Evolutionary conservation across 2,888 invertebrate genomes (phyloP), one percentile per base, ranked within the genome.

Genomic region (Sphaeridia pumilis): DNA sequence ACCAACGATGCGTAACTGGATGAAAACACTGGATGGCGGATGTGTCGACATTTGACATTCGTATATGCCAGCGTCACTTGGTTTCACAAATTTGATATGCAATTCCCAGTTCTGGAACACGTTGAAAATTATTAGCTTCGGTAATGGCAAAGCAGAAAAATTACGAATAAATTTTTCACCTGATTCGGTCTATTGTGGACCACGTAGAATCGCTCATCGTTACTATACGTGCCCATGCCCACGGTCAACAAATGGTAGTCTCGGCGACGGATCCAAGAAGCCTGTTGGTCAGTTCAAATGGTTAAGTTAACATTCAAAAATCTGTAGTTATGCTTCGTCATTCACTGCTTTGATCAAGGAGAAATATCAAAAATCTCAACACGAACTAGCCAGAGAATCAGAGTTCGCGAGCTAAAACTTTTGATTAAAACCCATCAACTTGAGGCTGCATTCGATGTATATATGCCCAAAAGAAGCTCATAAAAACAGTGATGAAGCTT

Each of bases 31-130:
- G 59, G 84, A 83, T 65, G 88, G 87, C 58, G 89, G 89, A 76
- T 89, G 87, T 44, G 87, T 87, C 27, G 88, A 87, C 53, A 89
- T 86, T 76, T 89, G 88, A 71, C 88, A 89, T 73, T 89, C 87
- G 73, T 88, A 89, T 65, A 84, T 72, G 48, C 89, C 89, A 31
- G 84, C 86, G 70, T 90, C 89, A 64, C 86, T 78, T 66, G 80
- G 78, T 71, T 88, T 87, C 50, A 88, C 87, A 72, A 83, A 88
- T 70, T 84, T 83, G 69, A 90, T 87, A 77, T 89, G 87, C 58
- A 90, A 73, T 57, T 88, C 87, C 89, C 89, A 90, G 72, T 89
- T 89, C 84, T 85, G 75, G 7, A 14, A 10, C 7, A 31, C 7
- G 7, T 31, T 31, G 31, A 31, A 31, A 31, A 31, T 10, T 10